Percentiles rank a stretch among this genome's conserved stretches.
Conservation (phyloP, 2,113 vertebrate species). For the Myotis brandtii region DNA sequence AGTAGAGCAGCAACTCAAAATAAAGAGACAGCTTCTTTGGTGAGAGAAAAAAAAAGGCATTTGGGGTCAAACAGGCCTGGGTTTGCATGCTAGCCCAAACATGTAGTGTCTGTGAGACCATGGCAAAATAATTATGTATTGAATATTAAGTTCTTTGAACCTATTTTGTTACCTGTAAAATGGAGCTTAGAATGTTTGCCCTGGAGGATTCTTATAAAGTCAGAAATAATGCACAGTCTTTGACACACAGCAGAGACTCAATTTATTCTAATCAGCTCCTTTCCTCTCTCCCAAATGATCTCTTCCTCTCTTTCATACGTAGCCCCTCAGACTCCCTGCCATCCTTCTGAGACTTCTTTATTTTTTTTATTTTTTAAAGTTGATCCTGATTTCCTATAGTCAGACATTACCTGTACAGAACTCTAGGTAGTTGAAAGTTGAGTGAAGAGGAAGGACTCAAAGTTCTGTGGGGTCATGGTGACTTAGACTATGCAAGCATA, state of each 20-base stretch:
- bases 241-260: background rate
- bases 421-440: background rate
- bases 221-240: background rate
- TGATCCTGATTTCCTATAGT: slow-evolving; percentile 13
- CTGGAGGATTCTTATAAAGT: background rate
- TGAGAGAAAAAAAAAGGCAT: background rate
- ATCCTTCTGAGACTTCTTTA: background rate
- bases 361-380: background rate
- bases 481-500: background rate
- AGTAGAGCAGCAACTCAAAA: background rate
- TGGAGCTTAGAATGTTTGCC: background rate
- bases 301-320: background rate
- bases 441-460: background rate
- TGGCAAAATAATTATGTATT: background rate
- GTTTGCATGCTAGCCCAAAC: background rate
- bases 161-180: background rate
- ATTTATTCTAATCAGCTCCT: background rate
- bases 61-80: background rate
- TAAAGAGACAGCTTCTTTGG: background rate
- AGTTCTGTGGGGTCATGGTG: background rate
- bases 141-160: background rate
- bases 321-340: background rate
- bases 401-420: background rate
- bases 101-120: background rate
- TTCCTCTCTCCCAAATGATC: background rate